These are phyloP conservation scores for Alaudala cheleensis DNA, from an alignment of 2,113 vertebrate genomes.

Conservation along the genomic window DNA sequence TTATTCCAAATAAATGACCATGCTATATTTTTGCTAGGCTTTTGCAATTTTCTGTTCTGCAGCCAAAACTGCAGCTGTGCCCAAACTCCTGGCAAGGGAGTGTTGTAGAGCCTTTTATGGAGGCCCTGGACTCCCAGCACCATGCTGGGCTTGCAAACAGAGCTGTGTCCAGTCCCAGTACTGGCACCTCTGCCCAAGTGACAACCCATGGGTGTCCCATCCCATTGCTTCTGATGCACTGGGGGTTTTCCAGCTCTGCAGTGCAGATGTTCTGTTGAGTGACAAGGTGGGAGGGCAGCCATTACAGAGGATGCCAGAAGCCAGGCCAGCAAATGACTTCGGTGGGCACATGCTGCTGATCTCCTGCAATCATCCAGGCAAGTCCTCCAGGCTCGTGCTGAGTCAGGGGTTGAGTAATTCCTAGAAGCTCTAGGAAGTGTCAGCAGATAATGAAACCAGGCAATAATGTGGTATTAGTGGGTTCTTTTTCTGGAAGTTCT, in stretches of 20 bases:
- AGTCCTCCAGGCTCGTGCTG: not conserved
- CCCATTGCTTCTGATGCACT: rapidly evolving
- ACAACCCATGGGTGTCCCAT: not conserved
- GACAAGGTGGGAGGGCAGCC: not conserved
- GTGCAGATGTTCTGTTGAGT: not conserved
- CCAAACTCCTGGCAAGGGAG: not conserved
- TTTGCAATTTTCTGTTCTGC: not conserved
- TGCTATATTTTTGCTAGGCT: not conserved
- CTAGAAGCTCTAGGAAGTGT: constrained; percentile 28
- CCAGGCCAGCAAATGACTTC: not conserved
- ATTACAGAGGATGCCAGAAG: not conserved
- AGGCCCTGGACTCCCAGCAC: not conserved
- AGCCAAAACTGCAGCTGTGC: not conserved
- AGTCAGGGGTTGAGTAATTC: constrained; percentile 32
- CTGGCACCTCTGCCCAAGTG: not conserved
- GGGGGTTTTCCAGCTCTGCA: rapidly evolving
- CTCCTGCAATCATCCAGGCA: not conserved
- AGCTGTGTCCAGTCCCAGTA: rapidly evolving
- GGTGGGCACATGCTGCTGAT: not conserved
- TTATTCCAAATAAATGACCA: not conserved
- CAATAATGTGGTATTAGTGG: constrained; percentile 19
- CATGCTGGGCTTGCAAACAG: not conserved
- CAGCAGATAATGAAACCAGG: not conserved
- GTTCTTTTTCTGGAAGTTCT: constrained; percentile 14
- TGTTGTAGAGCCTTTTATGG: not conserved